phyloP scores from a whole-genome alignment of 2,797 vertebrate genomes.

The Hapalemur alaotrensis region DNA sequence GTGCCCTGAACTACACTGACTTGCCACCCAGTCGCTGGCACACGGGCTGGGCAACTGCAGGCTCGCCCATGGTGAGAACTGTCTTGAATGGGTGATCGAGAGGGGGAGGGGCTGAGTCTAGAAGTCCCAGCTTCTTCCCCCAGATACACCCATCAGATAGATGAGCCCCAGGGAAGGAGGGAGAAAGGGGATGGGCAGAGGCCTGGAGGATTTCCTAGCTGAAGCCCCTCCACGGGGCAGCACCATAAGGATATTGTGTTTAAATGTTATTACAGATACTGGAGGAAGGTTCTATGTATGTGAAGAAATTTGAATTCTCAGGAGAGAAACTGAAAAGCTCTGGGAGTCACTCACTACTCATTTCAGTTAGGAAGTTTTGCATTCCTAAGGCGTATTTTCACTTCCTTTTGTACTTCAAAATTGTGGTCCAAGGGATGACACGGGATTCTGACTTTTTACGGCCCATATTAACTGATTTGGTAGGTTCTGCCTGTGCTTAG shows the following conservation, averaged over 20 bases:
- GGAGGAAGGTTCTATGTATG: background rate
- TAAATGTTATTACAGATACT: background rate
- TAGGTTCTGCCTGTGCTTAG: background rate
- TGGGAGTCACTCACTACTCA: background rate
- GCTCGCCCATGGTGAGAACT: background rate
- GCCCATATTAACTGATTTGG: background rate
- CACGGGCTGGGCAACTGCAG: background rate
- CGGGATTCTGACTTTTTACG: background rate
- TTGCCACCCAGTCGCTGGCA: no score
- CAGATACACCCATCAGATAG: background rate
- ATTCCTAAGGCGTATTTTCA: background rate
- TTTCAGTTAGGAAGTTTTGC: background rate
- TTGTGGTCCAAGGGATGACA: background rate
- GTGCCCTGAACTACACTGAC: background rate
- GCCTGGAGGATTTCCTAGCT: background rate
- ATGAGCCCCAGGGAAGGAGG: no score
- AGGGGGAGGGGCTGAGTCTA: background rate
- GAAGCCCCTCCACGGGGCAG: background rate
- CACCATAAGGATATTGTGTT: background rate
- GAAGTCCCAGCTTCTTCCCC: background rate
- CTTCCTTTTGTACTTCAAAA: background rate
- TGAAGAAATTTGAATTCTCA: background rate
- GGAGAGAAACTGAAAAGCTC: background rate
- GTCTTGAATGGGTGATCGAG: background rate
- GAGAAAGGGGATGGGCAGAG: no score